Conservation (phyloP, 2,797 vertebrate genomes). For the Gobio occitaniae region DNA sequence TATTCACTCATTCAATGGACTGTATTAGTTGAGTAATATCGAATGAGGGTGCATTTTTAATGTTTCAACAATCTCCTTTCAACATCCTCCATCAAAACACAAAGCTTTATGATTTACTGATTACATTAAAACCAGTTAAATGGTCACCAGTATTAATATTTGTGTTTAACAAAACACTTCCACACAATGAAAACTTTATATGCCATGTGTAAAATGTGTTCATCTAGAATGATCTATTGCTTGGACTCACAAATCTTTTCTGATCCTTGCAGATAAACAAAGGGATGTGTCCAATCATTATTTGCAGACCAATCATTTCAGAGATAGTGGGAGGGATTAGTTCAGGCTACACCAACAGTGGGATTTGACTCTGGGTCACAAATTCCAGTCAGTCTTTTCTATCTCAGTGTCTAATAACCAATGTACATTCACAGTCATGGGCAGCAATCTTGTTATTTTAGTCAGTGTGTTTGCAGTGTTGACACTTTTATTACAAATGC, state of each 20-base stretch:
- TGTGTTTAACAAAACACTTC: neutral
- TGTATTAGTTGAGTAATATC: no score
- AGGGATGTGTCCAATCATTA: slow-evolving; percentile 44
- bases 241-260: slow-evolving; percentile 38
- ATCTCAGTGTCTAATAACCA: slow-evolving; percentile 47
- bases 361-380: slow-evolving; percentile 30
- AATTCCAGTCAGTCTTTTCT: slow-evolving; percentile 23
- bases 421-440: slow-evolving; percentile 65
- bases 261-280: slow-evolving; percentile 53
- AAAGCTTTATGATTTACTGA: neutral
- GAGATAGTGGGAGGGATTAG: slow-evolving; percentile 58
- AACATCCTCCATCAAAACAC: neutral
- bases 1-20: no score
- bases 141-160: neutral
- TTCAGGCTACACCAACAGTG: slow-evolving; percentile 32
- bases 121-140: neutral
- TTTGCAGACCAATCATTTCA: slow-evolving; percentile 47
- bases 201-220: neutral
- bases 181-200: neutral
- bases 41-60: neutral
- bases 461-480: slow-evolving; percentile 41
- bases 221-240: slow-evolving; percentile 27
- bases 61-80: neutral
- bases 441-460: slow-evolving; percentile 62
- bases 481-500: slow-evolving; percentile 26